Conservation (phyloP, 2,888 invertebrate species). For the Ptilodon capucinus region DNA sequence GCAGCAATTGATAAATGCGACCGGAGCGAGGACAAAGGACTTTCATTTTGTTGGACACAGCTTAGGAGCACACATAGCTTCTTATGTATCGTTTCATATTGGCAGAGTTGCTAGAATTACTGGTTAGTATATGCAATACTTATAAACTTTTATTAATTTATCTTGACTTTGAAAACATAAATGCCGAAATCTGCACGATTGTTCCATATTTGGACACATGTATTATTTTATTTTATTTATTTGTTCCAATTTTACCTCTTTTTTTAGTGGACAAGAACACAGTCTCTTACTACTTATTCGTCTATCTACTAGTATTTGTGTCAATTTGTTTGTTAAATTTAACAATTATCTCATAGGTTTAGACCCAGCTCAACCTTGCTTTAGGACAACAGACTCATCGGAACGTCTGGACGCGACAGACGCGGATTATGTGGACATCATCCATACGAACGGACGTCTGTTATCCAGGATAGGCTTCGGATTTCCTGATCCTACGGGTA, state of each 20-base stretch:
- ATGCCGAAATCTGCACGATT: no score
- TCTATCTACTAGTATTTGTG: background rate
- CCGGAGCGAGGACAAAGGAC: slow-evolving; percentile 57
- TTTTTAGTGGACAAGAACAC: no score
- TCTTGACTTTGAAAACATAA: no score
- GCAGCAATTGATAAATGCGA: slow-evolving; percentile 63
- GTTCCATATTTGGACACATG: no score
- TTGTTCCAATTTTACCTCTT: no score
- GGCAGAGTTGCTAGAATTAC: slow-evolving; percentile 76
- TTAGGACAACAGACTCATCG: slow-evolving; percentile 61
- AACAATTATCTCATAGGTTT: slow-evolving; percentile 68
- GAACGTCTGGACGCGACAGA: slow-evolving; percentile 81
- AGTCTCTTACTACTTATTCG: background rate
- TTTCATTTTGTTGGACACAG: slow-evolving; percentile 85
- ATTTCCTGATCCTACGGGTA: slow-evolving; percentile 81
- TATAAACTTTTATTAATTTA: no score
- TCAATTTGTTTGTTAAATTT: background rate
- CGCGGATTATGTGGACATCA: slow-evolving; percentile 84
- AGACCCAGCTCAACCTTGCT: slow-evolving; percentile 86
- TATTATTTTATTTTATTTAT: no score
- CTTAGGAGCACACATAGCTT: slow-evolving; percentile 84
- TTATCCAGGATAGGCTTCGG: slow-evolving; percentile 82
- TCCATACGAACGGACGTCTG: slow-evolving; percentile 84
- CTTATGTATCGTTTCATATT: slow-evolving; percentile 77
- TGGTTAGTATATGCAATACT: slow-evolving; percentile 52